Evolutionary conservation across 2,797 vertebrate species (phyloP).

Genomic region (Karalla daura): DNA sequence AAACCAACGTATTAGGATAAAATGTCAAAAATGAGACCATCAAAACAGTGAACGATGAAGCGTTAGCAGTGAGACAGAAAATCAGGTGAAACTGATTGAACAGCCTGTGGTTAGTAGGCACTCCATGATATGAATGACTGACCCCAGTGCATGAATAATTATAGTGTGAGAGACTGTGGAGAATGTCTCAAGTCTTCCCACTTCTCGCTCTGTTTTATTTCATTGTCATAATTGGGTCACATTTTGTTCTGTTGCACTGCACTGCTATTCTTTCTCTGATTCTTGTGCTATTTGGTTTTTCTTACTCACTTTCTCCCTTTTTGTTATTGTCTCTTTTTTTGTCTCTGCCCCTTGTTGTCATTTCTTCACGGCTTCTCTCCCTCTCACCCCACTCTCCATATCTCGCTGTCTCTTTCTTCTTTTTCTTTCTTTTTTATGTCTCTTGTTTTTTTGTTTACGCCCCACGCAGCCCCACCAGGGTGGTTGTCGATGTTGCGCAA

Average conservation of each 20-base stretch:
- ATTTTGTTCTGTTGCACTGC: slow-evolving; percentile 41
- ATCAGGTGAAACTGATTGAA: slow-evolving; percentile 12
- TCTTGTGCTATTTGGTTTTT: slow-evolving; percentile 28
- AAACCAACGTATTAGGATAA: background rate
- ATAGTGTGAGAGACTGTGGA: slow-evolving; percentile 10
- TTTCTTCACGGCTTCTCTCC: slow-evolving; percentile 13
- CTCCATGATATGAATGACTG: slow-evolving; percentile 36
- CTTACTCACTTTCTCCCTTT: slow-evolving; percentile 10
- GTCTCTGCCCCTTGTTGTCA: slow-evolving; percentile 33
- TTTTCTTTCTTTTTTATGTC: slow-evolving; percentile 1
- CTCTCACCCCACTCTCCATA: slow-evolving; percentile 10
- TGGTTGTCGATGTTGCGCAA: slow-evolving; percentile 44
- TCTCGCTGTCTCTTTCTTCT: slow-evolving; percentile 23
- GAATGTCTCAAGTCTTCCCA: slow-evolving; percentile 28
- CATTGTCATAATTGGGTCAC: slow-evolving; percentile 69
- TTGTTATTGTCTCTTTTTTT: slow-evolving; percentile 36
- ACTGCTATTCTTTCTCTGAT: slow-evolving; percentile 40
- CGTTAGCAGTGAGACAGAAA: background rate
- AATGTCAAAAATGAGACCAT: background rate
- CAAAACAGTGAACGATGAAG: background rate
- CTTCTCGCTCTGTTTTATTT: slow-evolving; percentile 36
- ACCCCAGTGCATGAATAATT: slow-evolving; percentile 47
- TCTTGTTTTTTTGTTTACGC: slow-evolving; percentile 24
- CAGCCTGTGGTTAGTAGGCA: slow-evolving; percentile 22
- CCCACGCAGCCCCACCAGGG: slow-evolving; percentile 26